Percentiles rank a stretch among this genome's conserved stretches.
Evolutionary conservation across 2,113 vertebrate species (phyloP).

Genomic region (Budorcas taxicolor): DNA sequence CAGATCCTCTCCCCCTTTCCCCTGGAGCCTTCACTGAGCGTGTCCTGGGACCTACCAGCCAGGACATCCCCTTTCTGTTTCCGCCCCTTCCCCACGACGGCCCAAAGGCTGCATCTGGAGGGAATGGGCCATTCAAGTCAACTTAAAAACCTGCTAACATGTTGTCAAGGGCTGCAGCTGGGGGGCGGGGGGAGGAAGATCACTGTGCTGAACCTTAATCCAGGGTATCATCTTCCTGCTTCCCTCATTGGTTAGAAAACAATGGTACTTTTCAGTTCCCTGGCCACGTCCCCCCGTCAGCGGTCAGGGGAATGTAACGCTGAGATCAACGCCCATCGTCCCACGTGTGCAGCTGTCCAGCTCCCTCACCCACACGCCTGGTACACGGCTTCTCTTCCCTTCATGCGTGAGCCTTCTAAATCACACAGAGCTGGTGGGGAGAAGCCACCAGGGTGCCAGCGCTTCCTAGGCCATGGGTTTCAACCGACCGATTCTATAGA

Average conservation of each 20-base stretch:
- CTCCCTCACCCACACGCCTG: fast-evolving
- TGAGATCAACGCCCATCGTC: fast-evolving
- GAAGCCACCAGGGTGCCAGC: neutral
- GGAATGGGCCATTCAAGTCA: neutral
- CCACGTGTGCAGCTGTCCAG: fast-evolving
- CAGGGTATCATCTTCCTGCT: neutral
- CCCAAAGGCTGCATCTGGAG: neutral
- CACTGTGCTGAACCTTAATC: neutral
- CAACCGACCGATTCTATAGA: fast-evolving
- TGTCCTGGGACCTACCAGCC: neutral
- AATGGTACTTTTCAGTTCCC: neutral
- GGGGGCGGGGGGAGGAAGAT: neutral
- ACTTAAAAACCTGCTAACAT: neutral
- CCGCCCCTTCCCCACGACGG: fast-evolving
- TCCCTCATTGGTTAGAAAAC: neutral
- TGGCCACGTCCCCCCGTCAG: too few relatives aligned
- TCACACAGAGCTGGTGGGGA: fast-evolving
- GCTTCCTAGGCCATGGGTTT: neutral
- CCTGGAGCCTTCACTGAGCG: neutral
- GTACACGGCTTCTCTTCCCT: neutral
- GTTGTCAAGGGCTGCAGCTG: neutral
- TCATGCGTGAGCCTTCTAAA: neutral
- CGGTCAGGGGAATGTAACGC: fast-evolving
- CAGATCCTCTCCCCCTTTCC: too few relatives aligned
- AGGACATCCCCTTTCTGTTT: neutral